Conservation (phyloP, 2,113 vertebrate genomes). For the Dicrurus megarhynchus region DNA sequence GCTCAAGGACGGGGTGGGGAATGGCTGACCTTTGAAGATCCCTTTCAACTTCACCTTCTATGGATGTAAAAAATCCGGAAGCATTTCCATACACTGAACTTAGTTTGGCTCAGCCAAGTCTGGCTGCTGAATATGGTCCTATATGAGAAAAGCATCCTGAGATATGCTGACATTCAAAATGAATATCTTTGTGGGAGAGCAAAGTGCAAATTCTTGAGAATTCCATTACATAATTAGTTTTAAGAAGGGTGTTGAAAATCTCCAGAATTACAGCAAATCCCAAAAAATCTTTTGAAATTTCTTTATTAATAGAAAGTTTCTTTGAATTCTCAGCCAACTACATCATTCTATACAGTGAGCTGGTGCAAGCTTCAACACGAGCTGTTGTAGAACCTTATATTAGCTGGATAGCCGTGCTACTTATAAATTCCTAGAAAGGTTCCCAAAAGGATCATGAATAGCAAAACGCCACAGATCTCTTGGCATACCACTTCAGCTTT, state of each 20-base stretch:
- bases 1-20: not conserved
- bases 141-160: not conserved
- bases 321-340: not conserved
- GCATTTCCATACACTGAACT: not conserved
- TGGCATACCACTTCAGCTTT: conserved; percentile 11
- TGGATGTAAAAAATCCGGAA: not conserved
- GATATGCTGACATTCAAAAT: not conserved
- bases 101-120: not conserved
- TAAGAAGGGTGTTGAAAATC: conserved; percentile 27
- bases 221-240: conserved; percentile 9
- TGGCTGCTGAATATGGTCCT: not conserved
- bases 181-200: not conserved
- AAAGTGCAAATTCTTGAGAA: conserved; percentile 9
- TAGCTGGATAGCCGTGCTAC: not conserved
- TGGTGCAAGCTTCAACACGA: conserved; percentile 17
- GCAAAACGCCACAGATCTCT: conserved; percentile 33
- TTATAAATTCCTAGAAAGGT: conserved; percentile 57
- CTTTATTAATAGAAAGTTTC: not conserved
- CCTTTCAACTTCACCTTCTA: not conserved
- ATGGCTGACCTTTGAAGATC: not conserved
- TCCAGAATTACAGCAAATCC: conserved; percentile 35
- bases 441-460: conserved; percentile 54
- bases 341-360: not conserved
- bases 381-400: conserved; percentile 20
- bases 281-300: not conserved